Base-by-base conservation (phyloP, 2,113 vertebrate genomes). In the Himantopus leucocephalus region DNA sequence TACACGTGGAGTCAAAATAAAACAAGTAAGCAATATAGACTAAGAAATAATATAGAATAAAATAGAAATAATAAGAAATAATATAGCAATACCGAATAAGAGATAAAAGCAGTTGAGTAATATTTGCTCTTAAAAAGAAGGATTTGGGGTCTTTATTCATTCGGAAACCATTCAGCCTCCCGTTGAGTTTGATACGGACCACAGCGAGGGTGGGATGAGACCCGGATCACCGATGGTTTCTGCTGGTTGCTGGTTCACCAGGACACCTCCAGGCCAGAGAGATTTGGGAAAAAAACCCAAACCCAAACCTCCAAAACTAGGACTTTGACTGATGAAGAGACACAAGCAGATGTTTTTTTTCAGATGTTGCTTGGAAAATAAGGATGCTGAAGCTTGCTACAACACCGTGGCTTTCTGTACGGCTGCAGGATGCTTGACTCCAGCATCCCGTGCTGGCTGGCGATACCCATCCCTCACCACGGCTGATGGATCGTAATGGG, bases 171-270 rank as follows among this genome's bases (percentile, higher is more conserved):
- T 37, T 56, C 41, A 63, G 47, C 41, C 32, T 76, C 23, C 43
- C 1, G 0, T 15, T 37, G 43, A 71, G 35, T 21, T 71, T 0
- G 0, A 14, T 17, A 18, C 6, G 17, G 34, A 63, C 26, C n/a
- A 32, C 4, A 2, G 27, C 0, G 0, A 70, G 45, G 19, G 20
- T 37, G 37, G 64, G 72, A 39, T 39, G 10, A 66, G 34, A 41
- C 52, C 26, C 32, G 52, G 21, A 41, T 59, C 27, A 6, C 20
- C 0, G 0, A 35, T 12, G 23, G 20, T 45, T 82, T 56, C 47
- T 18, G 29, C 34, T 48, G 8, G 20, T 14, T 23, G 9, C 56
- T 48, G 35, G 56, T 19, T 77, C 43, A 21, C 27, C 66, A 66
- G 30, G 26, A 15, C 23, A 47, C 24, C 30, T n/a, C 45, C 41